Conservation (phyloP, 1,140 invertebrate species). For the Venturia canescens region DNA sequence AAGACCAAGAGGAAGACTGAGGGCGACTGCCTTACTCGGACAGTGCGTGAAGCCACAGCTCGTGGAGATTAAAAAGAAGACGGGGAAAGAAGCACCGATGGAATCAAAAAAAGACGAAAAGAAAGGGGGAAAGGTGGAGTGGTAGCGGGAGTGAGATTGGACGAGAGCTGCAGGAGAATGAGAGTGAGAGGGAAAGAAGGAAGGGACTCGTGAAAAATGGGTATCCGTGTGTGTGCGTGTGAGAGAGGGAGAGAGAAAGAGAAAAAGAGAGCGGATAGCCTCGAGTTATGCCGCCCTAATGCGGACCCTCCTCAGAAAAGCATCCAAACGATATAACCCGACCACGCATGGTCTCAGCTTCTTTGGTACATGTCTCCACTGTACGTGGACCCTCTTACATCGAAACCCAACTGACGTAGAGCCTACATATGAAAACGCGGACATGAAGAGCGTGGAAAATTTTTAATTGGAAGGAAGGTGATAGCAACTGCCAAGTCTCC, state of each 20-base stretch:
- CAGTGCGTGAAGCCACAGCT: constrained; percentile 21
- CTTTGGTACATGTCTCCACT: constrained; percentile 52
- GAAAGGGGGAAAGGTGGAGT: constrained; percentile 39
- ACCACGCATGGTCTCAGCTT: constrained; percentile 44
- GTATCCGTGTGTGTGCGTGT: constrained; percentile 56
- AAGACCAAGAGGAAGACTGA: not conserved
- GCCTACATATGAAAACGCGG: not conserved
- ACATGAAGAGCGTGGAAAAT: constrained; percentile 63
- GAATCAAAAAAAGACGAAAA: constrained; percentile 72
- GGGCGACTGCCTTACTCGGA: constrained; percentile 20
- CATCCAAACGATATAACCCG: constrained; percentile 54
- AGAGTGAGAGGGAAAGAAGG: constrained; percentile 23
- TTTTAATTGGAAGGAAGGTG: constrained; percentile 58
- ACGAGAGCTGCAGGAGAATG: constrained; percentile 39
- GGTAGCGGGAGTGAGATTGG: constrained; percentile 29
- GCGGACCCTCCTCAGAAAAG: constrained; percentile 69
- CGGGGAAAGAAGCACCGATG: constrained; percentile 57
- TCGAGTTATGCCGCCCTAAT: constrained; percentile 67
- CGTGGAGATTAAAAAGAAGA: constrained; percentile 67
- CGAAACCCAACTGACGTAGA: too few species aligned
- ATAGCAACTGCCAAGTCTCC: too few species aligned
- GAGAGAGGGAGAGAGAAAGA: constrained; percentile 66
- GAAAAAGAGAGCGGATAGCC: constrained; percentile 60
- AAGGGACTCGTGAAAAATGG: constrained; percentile 72
- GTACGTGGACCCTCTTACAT: constrained; percentile 37